Base-by-base conservation (phyloP, 23 tunicate genomes). In the Botrylloides violaceus region DNA sequence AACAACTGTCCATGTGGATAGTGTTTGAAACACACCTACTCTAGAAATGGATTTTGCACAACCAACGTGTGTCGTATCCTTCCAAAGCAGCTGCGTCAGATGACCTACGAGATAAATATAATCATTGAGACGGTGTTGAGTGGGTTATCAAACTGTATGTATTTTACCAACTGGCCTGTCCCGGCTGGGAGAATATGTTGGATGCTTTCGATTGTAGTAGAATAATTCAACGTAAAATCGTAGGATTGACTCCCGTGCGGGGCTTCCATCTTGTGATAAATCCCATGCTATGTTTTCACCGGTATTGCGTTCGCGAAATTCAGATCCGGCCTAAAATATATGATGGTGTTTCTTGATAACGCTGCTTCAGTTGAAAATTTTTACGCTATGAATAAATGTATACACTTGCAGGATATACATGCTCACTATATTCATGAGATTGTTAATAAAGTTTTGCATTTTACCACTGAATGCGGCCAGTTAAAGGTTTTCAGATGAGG, bases 281-380 rank as follows among this genome's bases (percentile, higher is more conserved):
- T 94, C 98, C 98, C 98, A 94, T 1, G 98, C 98, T 34, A 94
- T 94, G 61, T 94, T 94, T 81, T 94, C 98, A 2, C 98, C 98
- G 25, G 75, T 94, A 27, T 86, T 80, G 5, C 49, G 25, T 2
- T 33, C 78, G 60, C 97, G 59, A 49, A 55, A 77, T 18, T 29
- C 25, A 0, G 75, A 62, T 1, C 84, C 97, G 18, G 72, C 65
- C 95, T 86, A 61, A 9, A 77, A 50, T 2, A 4, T n/a, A n/a
- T n/a, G n/a, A n/a, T n/a, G n/a, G n/a, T n/a, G n/a, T n/a, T n/a
- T n/a, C n/a, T n/a, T n/a, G n/a, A n/a, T n/a, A n/a, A n/a, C n/a
- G n/a, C n/a, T n/a, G n/a, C n/a, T n/a, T n/a, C n/a, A n/a, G n/a
- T n/a, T n/a, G n/a, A n/a, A n/a, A n/a, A n/a, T n/a, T n/a, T n/a